A percentile compares a stretch with the other conserved stretches of the same genome.
phyloP scores from a whole-genome alignment of 2,888 invertebrate species.

The Trachelus iudaicus region DNA sequence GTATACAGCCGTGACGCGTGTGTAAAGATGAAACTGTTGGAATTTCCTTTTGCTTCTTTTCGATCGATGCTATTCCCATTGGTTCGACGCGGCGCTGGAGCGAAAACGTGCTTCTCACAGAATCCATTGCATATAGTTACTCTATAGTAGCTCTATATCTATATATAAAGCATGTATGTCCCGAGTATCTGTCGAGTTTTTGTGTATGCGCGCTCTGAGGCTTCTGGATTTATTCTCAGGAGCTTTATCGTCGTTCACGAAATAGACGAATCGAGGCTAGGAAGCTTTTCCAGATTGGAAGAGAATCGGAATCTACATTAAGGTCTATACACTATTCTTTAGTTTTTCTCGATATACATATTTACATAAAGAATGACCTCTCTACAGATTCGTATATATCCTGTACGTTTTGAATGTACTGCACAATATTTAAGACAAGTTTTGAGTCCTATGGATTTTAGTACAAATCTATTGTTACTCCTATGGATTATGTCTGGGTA shows the following conservation, averaged over 20 bases:
- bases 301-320: not conserved
- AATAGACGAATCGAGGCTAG: not conserved
- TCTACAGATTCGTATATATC: not conserved
- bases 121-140: not conserved
- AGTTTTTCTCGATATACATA: not conserved
- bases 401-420: not conserved
- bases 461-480: not conserved
- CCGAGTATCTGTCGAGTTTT: not conserved
- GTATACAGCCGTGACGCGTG: not conserved
- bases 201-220: not conserved
- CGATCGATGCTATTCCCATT: not conserved
- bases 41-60: not conserved
- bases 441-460: not conserved
- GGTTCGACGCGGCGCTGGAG: not conserved
- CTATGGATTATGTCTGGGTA: not conserved
- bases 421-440: not conserved
- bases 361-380: not conserved
- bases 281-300: not conserved
- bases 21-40: too few relatives aligned
- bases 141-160: not conserved
- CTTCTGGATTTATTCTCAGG: not conserved
- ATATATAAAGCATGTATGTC: not conserved
- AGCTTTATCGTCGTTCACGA: not conserved
- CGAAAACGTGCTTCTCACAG: not conserved
- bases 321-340: not conserved